Evolutionary conservation across 53 echinoderm and acorn worm species (phyloP).

Genomic region (Echinometra lucunter): DNA sequence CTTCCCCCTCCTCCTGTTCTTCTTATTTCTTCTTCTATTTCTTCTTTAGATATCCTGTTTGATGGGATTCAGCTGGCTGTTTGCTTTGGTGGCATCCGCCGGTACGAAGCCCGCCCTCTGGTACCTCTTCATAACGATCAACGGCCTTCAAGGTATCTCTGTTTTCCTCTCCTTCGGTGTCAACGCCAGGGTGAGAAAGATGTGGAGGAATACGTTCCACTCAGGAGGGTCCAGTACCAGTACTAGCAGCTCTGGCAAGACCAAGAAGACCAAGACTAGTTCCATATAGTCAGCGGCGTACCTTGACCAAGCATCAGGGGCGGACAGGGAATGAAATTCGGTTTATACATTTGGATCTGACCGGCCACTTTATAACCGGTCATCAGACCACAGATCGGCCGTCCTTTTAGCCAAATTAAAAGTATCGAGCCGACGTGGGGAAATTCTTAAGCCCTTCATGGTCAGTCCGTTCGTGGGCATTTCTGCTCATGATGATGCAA

Average conservation of each 20-base stretch:
- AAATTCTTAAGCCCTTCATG: too few relatives aligned
- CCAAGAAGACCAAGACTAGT: conserved; percentile 10
- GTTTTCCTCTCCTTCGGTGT: conserved; percentile 35
- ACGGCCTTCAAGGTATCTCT: conserved; percentile 25
- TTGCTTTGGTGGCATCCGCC: background rate
- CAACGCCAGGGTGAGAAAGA: conserved; percentile 11
- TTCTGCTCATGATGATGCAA: too few relatives aligned
- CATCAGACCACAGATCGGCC: too few relatives aligned
- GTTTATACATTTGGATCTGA: too few relatives aligned
- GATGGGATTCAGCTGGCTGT: conserved; percentile 59
- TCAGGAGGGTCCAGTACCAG: background rate
- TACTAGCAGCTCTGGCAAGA: conserved; percentile 5
- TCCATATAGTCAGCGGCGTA: background rate
- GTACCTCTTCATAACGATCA: conserved; percentile 28
- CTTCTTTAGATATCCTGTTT: conserved; percentile 15
- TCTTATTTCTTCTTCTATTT: background rate
- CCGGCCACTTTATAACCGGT: too few relatives aligned
- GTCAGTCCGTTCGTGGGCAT: too few relatives aligned
- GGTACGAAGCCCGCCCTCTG: conserved; percentile 6
- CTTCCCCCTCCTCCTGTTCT: background rate
- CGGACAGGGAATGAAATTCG: too few relatives aligned
- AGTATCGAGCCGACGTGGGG: too few relatives aligned
- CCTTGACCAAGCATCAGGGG: too few relatives aligned
- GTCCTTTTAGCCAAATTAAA: too few relatives aligned
- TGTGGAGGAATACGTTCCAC: background rate